Base-by-base conservation (phyloP, 1,140 invertebrate species). In the Ericerus pela region DNA sequence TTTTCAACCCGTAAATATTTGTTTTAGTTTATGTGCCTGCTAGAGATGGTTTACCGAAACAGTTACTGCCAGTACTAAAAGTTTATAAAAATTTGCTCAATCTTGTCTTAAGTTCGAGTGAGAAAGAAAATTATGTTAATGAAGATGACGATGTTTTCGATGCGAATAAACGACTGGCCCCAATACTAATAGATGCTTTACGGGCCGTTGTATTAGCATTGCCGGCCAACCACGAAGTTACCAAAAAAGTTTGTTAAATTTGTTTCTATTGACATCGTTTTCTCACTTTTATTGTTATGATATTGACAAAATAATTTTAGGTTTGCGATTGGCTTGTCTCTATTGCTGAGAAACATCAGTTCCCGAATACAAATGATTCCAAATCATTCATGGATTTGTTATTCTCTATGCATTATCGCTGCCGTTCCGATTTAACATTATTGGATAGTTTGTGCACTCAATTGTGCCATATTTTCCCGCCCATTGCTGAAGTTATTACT, bases 401-500 rank as follows among this genome's bases (percentile, higher is more conserved):
- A n/a, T 22, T 63, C 1, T 30, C 38, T 11, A 36, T 63, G 22
- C 22, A 57, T 8, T 28, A 29, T 10, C 41, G 58, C 16, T 57
- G 51, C 22, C 59, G 60, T 41, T 53, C 53, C 29, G 61, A 62
- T 18, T 30, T 59, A 6, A 38, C 61, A 1, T 55, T 62, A 3
- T 51, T 57, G 12, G 59, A 62, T 38, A 60, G 56, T 33, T 26
- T 63, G 5, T 59, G 59, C 12, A 29, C 61, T 16, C 62, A 63
- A 29, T 38, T 63, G 14, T 60, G 58, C 41, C 29, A 56, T 31
- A 31, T 62, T 8, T 62, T 62, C 59, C 59, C 59, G 14, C 47
- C 62, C 10, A 55, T 61, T 26, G 59, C 60, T 52, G 61, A 62
- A 24, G 59, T 60, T 16, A 59, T 53, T n/a, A n/a, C n/a, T n/a